phyloP scores from a whole-genome alignment of 2,113 vertebrate genomes.

The Hippocampus mohnikei region DNA sequence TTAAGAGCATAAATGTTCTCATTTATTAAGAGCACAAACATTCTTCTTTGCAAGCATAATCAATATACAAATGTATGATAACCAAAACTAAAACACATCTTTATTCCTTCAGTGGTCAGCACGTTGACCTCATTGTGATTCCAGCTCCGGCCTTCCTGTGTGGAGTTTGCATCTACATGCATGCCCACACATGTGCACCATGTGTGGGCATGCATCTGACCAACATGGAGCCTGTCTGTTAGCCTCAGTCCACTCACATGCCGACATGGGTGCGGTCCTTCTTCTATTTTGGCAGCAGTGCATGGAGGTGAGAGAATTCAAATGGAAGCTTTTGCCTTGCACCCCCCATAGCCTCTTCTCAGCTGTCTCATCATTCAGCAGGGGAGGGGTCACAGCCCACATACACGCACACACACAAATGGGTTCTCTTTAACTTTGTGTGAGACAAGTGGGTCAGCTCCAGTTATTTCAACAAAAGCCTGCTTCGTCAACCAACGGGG shows the following conservation, averaged over 20 bases:
- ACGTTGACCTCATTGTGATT: no score
- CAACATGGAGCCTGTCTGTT: not conserved
- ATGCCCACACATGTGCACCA: no score
- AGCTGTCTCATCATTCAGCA: conserved; percentile 58
- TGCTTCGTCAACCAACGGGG: not conserved
- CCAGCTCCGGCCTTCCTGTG: no score
- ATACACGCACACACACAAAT: not conserved
- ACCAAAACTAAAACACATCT: no score
- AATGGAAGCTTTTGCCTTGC: conserved; percentile 27
- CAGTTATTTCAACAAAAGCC: conserved; percentile 23
- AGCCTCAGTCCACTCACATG: conserved; percentile 32
- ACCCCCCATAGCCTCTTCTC: conserved; percentile 31
- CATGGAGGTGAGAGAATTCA: conserved; percentile 16
- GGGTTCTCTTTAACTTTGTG: conserved; percentile 27
- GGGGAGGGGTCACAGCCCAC: conserved; percentile 32
- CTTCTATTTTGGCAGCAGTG: conserved; percentile 45
- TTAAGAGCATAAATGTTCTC: no score
- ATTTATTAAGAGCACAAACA: no score
- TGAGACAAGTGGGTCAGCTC: conserved; percentile 57
- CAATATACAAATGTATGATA: no score
- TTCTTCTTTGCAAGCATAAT: no score
- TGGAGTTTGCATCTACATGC: not conserved
- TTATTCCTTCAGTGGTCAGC: no score
- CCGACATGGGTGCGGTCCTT: conserved; percentile 36
- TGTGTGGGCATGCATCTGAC: not conserved